Evolutionary conservation across 2,797 vertebrate genomes (phyloP).

Genomic region (Myotis pilosus): DNA sequence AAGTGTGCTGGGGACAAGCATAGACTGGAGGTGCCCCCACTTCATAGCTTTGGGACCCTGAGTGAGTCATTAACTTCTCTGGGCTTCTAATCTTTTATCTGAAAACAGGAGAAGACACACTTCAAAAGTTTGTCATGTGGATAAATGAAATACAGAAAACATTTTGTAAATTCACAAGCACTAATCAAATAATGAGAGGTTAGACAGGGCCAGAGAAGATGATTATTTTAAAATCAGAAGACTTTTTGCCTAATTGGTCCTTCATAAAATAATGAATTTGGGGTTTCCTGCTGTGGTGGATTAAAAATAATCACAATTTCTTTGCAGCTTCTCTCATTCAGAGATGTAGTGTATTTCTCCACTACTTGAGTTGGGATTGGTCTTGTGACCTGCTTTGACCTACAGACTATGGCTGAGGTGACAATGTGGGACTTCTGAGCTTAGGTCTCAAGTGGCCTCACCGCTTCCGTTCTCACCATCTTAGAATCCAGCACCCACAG

Average conservation of each 20-base stretch:
- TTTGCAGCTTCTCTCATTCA: background rate
- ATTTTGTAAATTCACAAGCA: slow-evolving; percentile 12
- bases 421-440: background rate
- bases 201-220: background rate
- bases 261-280: slow-evolving; percentile 13
- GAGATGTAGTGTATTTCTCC: background rate
- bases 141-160: slow-evolving; percentile 3
- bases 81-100: background rate
- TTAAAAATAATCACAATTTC: background rate
- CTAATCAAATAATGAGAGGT: slow-evolving; percentile 35
- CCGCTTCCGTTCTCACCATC: background rate
- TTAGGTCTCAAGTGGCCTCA: background rate
- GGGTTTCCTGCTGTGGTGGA: background rate
- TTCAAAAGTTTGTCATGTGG: background rate
- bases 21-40: background rate
- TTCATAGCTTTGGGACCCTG: background rate
- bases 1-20: background rate
- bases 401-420: background rate
- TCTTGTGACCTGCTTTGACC: background rate
- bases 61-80: background rate
- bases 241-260: background rate
- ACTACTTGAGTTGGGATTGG: background rate
- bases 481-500: background rate
- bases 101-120: background rate
- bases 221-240: slow-evolving; percentile 39